A percentile compares a stretch with the other conserved stretches of the same genome.
Conservation (phyloP, 2,113 vertebrate species). For the Pteropus alecto region DNA sequence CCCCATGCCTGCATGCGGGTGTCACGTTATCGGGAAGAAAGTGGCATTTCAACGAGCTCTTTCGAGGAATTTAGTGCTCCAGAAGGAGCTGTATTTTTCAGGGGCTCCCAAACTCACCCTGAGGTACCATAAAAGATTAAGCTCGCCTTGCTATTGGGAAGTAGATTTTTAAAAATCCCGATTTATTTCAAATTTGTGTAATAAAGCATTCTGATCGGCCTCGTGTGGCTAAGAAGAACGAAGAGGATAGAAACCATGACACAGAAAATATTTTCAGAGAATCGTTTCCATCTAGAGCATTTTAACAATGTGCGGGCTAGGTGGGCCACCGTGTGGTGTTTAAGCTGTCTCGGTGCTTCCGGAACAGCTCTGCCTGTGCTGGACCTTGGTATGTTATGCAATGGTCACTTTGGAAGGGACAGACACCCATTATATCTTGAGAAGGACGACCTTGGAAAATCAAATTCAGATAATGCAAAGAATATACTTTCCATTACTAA, state of each 20-base stretch:
- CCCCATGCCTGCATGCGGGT: background rate
- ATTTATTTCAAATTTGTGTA: conserved; percentile 42
- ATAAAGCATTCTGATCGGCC: conserved; percentile 31
- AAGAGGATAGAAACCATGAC: conserved; percentile 16
- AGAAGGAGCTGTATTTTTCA: conserved; percentile 38
- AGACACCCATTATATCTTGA: background rate
- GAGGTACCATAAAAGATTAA: conserved; percentile 49
- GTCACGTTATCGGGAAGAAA: background rate
- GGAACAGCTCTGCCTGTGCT: background rate
- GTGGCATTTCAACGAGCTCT: background rate
- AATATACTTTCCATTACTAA: conserved; percentile 38
- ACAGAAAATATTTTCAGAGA: conserved; percentile 48
- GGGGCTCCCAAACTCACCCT: conserved; percentile 35
- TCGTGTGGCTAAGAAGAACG: background rate
- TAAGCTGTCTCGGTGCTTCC: conserved; percentile 45
- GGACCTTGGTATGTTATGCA: conserved; percentile 8
- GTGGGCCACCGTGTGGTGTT: background rate
- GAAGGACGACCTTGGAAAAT: conserved; percentile 35
- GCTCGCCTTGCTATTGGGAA: background rate
- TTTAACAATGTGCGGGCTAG: conserved; percentile 32
- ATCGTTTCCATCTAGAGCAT: background rate
- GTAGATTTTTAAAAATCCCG: background rate
- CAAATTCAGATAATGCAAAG: conserved; percentile 32
- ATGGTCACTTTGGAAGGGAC: conserved; percentile 26
- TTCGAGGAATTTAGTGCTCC: conserved; percentile 25